These are phyloP conservation scores for Syngnathus typhle DNA, from an alignment of 2,113 vertebrate species.

Conservation along the genomic window DNA sequence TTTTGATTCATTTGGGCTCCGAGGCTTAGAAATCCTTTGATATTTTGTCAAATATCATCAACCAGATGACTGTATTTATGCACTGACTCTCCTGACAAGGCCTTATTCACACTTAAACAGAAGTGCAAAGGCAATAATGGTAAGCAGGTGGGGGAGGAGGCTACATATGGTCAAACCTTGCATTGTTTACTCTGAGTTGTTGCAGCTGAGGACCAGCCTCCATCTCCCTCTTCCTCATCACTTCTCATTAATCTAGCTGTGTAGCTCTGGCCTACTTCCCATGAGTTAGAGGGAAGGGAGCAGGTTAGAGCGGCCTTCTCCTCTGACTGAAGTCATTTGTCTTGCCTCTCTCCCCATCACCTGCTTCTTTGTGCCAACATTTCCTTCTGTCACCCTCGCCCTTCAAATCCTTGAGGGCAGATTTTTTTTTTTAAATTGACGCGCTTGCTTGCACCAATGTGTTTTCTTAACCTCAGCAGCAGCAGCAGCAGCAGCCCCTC, in stretches of 20 bases:
- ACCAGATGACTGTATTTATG: conserved; percentile 47
- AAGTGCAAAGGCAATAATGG: conserved; percentile 28
- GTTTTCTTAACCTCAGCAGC: conserved; percentile 3
- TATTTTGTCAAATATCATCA: conserved; percentile 55
- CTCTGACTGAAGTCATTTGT: conserved; percentile 45
- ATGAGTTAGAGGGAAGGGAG: conserved; percentile 38
- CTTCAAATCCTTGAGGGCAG: conserved; percentile 41
- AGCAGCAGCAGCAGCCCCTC: conserved; percentile 1
- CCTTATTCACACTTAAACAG: conserved; percentile 49
- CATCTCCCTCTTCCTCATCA: conserved; percentile 40
- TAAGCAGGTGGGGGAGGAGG: background rate
- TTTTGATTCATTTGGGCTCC: conserved; percentile 12
- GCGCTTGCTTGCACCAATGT: background rate
- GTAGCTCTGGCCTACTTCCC: conserved; percentile 51
- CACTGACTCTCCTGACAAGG: conserved; percentile 38
- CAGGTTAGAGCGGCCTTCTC: conserved; percentile 60
- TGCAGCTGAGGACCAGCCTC: conserved; percentile 58
- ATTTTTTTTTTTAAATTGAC: conserved; percentile 30
- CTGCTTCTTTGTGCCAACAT: conserved; percentile 51
- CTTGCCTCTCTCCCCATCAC: conserved; percentile 41
- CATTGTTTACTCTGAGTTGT: conserved; percentile 56
- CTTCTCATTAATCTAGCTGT: conserved; percentile 61
- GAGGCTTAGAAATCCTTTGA: conserved; percentile 28
- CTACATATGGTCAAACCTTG: conserved; percentile 50
- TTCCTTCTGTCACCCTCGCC: conserved; percentile 31